Base-by-base conservation (phyloP, 2,113 vertebrate genomes). In the Sclerurus mexicanus region DNA sequence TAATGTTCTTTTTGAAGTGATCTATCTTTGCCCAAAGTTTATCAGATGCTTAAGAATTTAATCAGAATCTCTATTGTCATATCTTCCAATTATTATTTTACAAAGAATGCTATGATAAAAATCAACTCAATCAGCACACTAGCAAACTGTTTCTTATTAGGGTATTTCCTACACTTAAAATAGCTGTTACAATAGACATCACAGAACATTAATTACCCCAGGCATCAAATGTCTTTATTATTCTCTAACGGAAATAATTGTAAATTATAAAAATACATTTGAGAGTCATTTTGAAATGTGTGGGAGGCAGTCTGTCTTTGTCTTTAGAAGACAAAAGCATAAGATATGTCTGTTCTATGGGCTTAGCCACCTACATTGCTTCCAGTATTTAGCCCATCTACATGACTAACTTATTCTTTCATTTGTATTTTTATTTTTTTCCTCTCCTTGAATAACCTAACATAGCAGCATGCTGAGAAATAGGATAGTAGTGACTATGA, bases 101-200 rank as follows among this genome's bases (percentile, higher is more conserved):
- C 68, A 85, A 55, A 90, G 30, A 75, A 60, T 53, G 14, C 22
- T 44, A 23, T 4, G 95, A 96, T 95, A 95, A 96, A 74, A 92
- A 97, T 96, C 92, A 92, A 86, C 76, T 13, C 88, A 14, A 74
- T 90, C 85, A 95, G 85, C 90, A 90, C 24, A 28, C 8, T 6
- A 44, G 64, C 52, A 89, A 95, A 64, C 68, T 68, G 50, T 69
- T 89, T 95, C 93, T 84, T 95, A 74, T 78, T 84, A 77, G 87
- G 83, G 95, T 96, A 96, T 96, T 97, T 96, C 92, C 93, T 93
- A 68, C 68, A 52, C 79, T 90, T 90, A 77, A 95, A 89, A 91
- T 84, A 95, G 56, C 63, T 88, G 78, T 88, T 81, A 86, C 35
- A 93, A 52, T 64, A 88, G 24, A 90, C 90, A 94, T 49, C 83